Conservation (phyloP, 53 echinoderm and acorn worm genomes). For the Paracentrotus lividus region DNA sequence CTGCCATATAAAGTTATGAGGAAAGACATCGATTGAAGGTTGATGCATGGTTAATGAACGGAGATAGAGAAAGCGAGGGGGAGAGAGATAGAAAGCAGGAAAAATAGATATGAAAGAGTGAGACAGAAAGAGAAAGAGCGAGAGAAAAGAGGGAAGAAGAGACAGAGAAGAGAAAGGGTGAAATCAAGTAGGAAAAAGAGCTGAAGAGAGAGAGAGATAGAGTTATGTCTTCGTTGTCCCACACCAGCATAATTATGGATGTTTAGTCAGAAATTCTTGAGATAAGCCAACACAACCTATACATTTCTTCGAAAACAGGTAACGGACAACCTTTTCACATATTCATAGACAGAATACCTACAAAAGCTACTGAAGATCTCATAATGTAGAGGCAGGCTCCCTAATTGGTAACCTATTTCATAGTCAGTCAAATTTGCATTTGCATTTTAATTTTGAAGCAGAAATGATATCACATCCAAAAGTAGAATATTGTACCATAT, state of each 20-base stretch:
- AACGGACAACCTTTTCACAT: neutral
- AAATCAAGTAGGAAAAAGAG: neutral
- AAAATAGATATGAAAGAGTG: neutral
- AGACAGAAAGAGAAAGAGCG: neutral
- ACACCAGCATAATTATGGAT: neutral
- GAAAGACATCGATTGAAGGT: neutral
- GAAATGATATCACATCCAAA: neutral
- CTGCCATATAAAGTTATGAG: neutral
- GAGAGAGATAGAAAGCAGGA: neutral
- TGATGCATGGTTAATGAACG: neutral
- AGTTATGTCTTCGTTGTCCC: neutral
- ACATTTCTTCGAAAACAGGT: neutral
- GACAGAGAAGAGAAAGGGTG: neutral
- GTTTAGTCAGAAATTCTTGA: constrained; percentile 18
- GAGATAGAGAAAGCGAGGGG: neutral
- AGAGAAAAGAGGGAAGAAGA: neutral
- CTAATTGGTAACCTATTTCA: neutral
- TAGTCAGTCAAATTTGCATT: neutral
- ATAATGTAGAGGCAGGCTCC: too few species aligned
- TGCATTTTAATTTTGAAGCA: neutral
- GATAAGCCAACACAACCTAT: neutral
- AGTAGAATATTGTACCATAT: neutral
- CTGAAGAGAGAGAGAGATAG: neutral
- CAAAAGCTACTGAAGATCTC: neutral
- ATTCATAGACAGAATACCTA: neutral